Base-by-base conservation (phyloP, 2,113 vertebrate species). In the Garra rufa region DNA sequence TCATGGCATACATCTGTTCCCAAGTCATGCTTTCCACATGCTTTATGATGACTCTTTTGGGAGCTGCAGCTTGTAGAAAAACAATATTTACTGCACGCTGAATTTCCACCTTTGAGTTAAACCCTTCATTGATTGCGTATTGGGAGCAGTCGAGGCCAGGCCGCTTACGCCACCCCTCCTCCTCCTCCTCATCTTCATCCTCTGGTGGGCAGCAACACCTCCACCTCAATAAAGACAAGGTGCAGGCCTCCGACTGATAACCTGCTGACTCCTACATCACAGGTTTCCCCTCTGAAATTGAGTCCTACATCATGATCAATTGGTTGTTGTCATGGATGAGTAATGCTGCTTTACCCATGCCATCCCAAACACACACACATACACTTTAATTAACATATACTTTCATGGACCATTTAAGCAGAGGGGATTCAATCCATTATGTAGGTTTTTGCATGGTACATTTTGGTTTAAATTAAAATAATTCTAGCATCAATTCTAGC, bases 251-350 rank as follows among this genome's bases (percentile, higher is more conserved):
- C 93, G 91, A 95, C 95, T 89, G 97, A 99, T 99, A 99, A 98
- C 96, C 97, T 97, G 94, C 96, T 97, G 97, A 97, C 97, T 97
- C 94, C 87, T 82, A 94, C 95, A 97, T 97, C 97, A 97, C 95
- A 96, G 95, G 94, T 94, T 95, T 95, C 94, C 94, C 95, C 94
- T 92, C 94, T 83, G 91, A 94, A 96, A 96, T 96, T 95, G 94
- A 93, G 90, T 95, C 94, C 95, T 96, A 95, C 94, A 96, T 96
- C 95, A 95, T 97, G 95, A 96, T 97, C 92, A 94, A 96, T 96
- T 94, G 94, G 93, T 89, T 95, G 93, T 93, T 97, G 96, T 97
- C 96, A 96, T 91, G 70, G 93, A 94, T 95, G 94, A 95, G 92
- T 96, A 96, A 96, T 97, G 95, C 73, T 41, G 6, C 57, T 28